These are phyloP conservation scores for Pachyramphus minor DNA, from an alignment of 2,113 vertebrate genomes.

Conservation along the genomic window DNA sequence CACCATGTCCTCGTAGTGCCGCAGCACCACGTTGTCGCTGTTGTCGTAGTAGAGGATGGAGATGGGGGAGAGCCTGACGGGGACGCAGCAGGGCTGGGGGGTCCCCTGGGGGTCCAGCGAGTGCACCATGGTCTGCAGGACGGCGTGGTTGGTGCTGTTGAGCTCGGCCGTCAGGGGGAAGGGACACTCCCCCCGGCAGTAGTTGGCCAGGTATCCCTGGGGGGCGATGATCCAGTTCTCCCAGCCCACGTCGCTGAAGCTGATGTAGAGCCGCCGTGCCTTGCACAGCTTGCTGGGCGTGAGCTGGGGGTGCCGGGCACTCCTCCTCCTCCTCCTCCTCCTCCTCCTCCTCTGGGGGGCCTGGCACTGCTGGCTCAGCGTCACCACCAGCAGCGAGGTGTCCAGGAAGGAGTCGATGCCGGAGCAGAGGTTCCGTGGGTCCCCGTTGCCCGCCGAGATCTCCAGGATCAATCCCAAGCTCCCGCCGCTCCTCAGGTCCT, in stretches of 20 bases:
- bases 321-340: background rate
- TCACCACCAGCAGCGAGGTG: constrained; percentile 81
- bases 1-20: constrained; percentile 96
- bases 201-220: constrained; percentile 91
- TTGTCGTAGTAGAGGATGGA: constrained; percentile 97
- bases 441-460: background rate
- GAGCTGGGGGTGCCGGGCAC: background rate
- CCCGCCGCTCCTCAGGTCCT: constrained; percentile 59
- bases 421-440: background rate
- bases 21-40: constrained; percentile 91
- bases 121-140: constrained; percentile 91
- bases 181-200: constrained; percentile 89
- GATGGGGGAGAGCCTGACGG: constrained; percentile 87
- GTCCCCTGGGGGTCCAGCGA: constrained; percentile 78
- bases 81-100: constrained; percentile 90
- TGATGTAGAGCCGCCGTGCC: constrained; percentile 85
- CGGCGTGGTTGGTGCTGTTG: constrained; percentile 92
- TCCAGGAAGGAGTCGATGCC: constrained; percentile 46
- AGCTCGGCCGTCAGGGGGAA: constrained; percentile 84
- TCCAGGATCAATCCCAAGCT: constrained; percentile 77
- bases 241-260: constrained; percentile 94
- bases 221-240: constrained; percentile 97
- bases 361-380: constrained; percentile 79
- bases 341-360: background rate
- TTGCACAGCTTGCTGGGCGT: constrained; percentile 78